phyloP scores from a whole-genome alignment of 2,113 vertebrate genomes.

The Sciurus niger region DNA sequence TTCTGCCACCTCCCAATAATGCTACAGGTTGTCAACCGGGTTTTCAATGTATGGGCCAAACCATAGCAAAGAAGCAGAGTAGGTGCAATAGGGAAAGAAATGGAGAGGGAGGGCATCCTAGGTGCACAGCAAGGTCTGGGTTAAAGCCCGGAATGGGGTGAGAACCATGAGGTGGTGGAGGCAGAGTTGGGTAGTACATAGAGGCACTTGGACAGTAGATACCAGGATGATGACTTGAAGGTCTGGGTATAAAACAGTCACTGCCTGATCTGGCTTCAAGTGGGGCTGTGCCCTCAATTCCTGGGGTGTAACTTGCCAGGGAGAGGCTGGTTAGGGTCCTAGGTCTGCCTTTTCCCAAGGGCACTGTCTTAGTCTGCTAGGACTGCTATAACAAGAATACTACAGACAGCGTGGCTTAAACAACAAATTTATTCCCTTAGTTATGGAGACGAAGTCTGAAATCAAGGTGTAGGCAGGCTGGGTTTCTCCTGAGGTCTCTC shows the following conservation, averaged over 20 bases:
- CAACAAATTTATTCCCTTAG: not conserved
- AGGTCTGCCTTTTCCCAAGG: not conserved
- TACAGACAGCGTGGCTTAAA: not conserved
- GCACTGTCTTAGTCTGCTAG: not conserved
- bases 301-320: not conserved
- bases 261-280: not conserved
- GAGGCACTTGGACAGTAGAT: not conserved
- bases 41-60: not conserved
- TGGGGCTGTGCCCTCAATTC: not conserved
- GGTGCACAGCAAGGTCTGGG: not conserved
- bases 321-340: not conserved
- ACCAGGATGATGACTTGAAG: not conserved
- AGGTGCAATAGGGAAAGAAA: not conserved
- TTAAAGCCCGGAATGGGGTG: not conserved
- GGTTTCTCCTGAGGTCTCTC: not conserved
- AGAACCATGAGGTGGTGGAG: not conserved
- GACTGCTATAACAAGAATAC: not conserved
- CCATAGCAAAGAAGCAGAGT: not conserved
- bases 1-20: not conserved
- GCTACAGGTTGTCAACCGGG: not conserved
- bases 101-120: not conserved
- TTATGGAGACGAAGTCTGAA: not conserved
- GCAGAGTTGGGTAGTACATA: not conserved
- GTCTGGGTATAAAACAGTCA: not conserved
- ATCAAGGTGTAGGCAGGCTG: not conserved